Base-by-base conservation (phyloP, 1,140 invertebrate genomes). In the Apocrypta bakeri region DNA sequence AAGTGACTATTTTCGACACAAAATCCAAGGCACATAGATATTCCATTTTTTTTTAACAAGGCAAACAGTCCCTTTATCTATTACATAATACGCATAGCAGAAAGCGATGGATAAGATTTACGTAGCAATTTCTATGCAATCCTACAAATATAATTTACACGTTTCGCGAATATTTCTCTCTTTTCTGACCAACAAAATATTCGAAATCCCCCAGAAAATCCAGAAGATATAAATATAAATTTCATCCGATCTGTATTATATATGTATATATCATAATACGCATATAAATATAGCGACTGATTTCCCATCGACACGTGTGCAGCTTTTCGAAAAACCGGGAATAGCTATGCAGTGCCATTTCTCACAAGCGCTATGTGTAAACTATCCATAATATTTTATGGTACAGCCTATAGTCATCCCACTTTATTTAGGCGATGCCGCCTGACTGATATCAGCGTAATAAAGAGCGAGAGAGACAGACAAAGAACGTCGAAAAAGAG, bases 351-450 rank as follows among this genome's bases (percentile, higher is more conserved):
- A 33, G 8, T 48, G 9, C 27, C 29, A 37, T 79, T 31, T 25
- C 21, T 71, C 42, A 61, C 69, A 21, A 21, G 17, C 48, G 48
- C 14, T 56, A 56, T 56, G 21, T 29, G 29, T 29, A 14, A 71
- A 71, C 4, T 27, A 33, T 72, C 21, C 8, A 74, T 42, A 64
- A 81, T 64, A 73, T 73, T 73, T 81, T 31, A 64, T 25, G 9
- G 64, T 73, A 71, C 48, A n/a, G 25, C 68, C 48, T 56, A 37
- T 9, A 56, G 40, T 48, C 61, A 11, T 63, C n/a, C 56, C 31
- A 61, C 71, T 37, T 63, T 63, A 31, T 24, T 69, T 31, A 25
- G 31, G 56, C 27, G 64, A 42, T 69, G 68, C 37, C 69, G 33
- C 40, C 17, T 61, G 29, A 21, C 42, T 74, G 72, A 74, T 61